phyloP scores from a whole-genome alignment of 2,888 invertebrate genomes.

The Leucoptera coffeella region DNA sequence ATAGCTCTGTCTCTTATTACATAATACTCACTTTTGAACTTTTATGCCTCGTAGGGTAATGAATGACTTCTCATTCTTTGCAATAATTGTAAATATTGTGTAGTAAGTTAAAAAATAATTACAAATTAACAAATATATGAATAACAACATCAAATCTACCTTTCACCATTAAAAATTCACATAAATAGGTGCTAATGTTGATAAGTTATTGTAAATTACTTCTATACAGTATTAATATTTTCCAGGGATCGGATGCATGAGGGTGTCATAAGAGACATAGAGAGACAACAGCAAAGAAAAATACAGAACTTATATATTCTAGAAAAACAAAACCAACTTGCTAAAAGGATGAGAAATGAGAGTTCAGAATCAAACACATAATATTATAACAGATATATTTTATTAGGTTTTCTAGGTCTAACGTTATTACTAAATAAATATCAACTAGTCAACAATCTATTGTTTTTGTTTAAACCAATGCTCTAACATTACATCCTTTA shows the following conservation, averaged over 20 bases:
- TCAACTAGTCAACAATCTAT: slow-evolving; percentile 12
- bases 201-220: no score
- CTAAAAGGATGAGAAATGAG: slow-evolving; percentile 57
- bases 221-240: slow-evolving; percentile 10
- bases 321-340: slow-evolving; percentile 69
- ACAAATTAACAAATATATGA: no score
- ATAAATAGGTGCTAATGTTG: no score
- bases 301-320: slow-evolving; percentile 66
- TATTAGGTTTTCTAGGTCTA: neutral
- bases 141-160: no score
- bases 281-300: slow-evolving; percentile 67
- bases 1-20: no score
- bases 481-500: slow-evolving; percentile 39
- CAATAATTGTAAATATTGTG: no score
- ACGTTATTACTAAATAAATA: slow-evolving; percentile 8
- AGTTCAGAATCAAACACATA: slow-evolving; percentile 9
- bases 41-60: no score
- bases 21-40: no score
- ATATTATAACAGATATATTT: neutral
- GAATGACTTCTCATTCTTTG: no score
- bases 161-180: no score
- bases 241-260: slow-evolving; percentile 67
- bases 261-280: slow-evolving; percentile 72
- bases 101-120: no score
- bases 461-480: slow-evolving; percentile 36